Conservation (phyloP, 2,888 invertebrate genomes). For the Eudemis profundana region DNA sequence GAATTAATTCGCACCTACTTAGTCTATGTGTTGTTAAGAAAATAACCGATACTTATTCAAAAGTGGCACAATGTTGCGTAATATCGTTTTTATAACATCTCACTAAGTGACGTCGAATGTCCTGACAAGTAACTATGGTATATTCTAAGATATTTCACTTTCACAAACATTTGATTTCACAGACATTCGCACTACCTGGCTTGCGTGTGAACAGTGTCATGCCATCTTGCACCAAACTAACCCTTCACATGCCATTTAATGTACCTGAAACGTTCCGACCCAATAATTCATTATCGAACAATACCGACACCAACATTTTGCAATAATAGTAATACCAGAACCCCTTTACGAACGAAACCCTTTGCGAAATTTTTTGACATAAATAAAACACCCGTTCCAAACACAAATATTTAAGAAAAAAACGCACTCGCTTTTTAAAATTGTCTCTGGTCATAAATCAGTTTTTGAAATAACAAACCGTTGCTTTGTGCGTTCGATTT, state of each 20-base stretch:
- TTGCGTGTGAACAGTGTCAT: slow-evolving; percentile 82
- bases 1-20: too few species aligned
- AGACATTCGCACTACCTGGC: slow-evolving; percentile 62
- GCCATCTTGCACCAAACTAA: slow-evolving; percentile 75
- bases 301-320: slow-evolving; percentile 78
- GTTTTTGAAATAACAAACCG: slow-evolving; percentile 73
- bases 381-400: slow-evolving; percentile 83
- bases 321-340: slow-evolving; percentile 79
- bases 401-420: slow-evolving; percentile 82
- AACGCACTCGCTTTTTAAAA: slow-evolving; percentile 68
- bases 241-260: slow-evolving; percentile 81
- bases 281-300: slow-evolving; percentile 85
- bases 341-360: slow-evolving; percentile 80
- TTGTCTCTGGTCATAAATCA: slow-evolving; percentile 82
- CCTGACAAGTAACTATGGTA: too few species aligned
- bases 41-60: too few species aligned
- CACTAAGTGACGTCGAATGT: too few species aligned
- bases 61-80: too few species aligned
- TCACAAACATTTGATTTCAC: not conserved
- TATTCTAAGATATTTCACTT: too few species aligned
- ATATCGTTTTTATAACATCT: too few species aligned
- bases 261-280: slow-evolving; percentile 84
- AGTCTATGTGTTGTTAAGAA: too few species aligned
- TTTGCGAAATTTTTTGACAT: slow-evolving; percentile 80
- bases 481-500: slow-evolving; percentile 71